These are phyloP conservation scores for Halocynthia aurantium DNA, from an alignment of 23 tunicate species.

Conservation along the genomic window DNA sequence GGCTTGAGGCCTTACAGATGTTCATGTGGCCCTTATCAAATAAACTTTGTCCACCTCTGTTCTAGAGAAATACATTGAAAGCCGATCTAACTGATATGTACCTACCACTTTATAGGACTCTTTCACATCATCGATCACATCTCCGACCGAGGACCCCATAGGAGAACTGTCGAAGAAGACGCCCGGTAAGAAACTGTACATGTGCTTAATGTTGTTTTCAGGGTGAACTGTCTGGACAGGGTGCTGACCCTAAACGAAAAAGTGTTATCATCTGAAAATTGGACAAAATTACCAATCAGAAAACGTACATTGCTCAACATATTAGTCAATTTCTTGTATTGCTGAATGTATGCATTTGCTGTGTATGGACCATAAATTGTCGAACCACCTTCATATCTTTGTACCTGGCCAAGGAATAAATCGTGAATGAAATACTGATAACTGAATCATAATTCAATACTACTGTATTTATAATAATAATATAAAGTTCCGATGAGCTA, in stretches of 20 bases:
- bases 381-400: slow-evolving; percentile 91
- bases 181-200: slow-evolving; percentile 30
- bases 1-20: too few relatives aligned
- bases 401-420: slow-evolving; percentile 26
- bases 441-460: too few relatives aligned
- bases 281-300: not conserved
- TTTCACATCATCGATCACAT: slow-evolving; percentile 33
- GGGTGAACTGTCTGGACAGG: not conserved
- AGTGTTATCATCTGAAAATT: too few relatives aligned
- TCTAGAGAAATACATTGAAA: too few relatives aligned
- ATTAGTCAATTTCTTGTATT: slow-evolving; percentile 42
- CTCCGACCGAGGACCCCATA: slow-evolving; percentile 26
- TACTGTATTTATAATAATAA: too few relatives aligned
- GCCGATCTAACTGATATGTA: not conserved
- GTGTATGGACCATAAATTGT: slow-evolving; percentile 91
- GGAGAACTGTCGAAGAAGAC: slow-evolving; percentile 38
- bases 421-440: too few relatives aligned
- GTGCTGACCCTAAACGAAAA: too few relatives aligned
- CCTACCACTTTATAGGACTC: slow-evolving; percentile 28
- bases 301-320: slow-evolving; percentile 32
- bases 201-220: slow-evolving; percentile 8
- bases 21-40: too few relatives aligned
- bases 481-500: not conserved
- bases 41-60: too few relatives aligned
- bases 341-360: slow-evolving; percentile 68